phyloP scores from a whole-genome alignment of 2,113 vertebrate genomes.

The Oryzias curvinotus region DNA sequence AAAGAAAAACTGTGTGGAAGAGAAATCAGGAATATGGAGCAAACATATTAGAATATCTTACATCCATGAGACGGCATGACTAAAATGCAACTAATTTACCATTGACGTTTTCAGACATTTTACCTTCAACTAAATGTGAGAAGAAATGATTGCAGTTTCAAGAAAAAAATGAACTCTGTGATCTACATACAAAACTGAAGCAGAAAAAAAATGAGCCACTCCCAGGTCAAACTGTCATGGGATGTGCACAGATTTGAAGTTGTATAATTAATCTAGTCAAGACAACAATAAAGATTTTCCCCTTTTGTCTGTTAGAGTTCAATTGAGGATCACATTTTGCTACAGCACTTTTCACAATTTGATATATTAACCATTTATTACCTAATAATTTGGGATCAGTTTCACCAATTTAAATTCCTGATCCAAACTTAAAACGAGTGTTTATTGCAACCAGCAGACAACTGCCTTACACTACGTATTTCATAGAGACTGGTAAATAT shows the following conservation, averaged over 20 bases:
- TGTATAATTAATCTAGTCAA: neutral
- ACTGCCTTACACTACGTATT: too few species aligned
- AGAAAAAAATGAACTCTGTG: slow-evolving; percentile 33
- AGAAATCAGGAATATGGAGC: slow-evolving; percentile 50
- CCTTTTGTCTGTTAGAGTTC: too few species aligned
- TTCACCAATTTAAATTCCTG: too few species aligned
- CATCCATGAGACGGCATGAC: slow-evolving; percentile 81
- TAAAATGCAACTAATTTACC: slow-evolving; percentile 86
- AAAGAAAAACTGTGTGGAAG: slow-evolving; percentile 62
- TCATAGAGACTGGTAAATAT: too few species aligned
- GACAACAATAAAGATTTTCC: too few species aligned
- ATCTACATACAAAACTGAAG: slow-evolving; percentile 54
- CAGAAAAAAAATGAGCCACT: slow-evolving; percentile 42
- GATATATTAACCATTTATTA: too few species aligned
- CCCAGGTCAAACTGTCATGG: slow-evolving; percentile 56
- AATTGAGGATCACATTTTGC: too few species aligned
- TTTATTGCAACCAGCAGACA: too few species aligned
- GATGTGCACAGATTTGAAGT: slow-evolving; percentile 46
- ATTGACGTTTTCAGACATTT: slow-evolving; percentile 81
- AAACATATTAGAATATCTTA: slow-evolving; percentile 74
- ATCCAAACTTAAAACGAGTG: too few species aligned
- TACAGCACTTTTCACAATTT: too few species aligned
- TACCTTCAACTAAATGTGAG: slow-evolving; percentile 61
- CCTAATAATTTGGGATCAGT: too few species aligned
- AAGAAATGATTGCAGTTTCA: slow-evolving; percentile 51